Conservation (phyloP, 1,140 invertebrate species). For the Caenorhabditis inopinata region DNA sequence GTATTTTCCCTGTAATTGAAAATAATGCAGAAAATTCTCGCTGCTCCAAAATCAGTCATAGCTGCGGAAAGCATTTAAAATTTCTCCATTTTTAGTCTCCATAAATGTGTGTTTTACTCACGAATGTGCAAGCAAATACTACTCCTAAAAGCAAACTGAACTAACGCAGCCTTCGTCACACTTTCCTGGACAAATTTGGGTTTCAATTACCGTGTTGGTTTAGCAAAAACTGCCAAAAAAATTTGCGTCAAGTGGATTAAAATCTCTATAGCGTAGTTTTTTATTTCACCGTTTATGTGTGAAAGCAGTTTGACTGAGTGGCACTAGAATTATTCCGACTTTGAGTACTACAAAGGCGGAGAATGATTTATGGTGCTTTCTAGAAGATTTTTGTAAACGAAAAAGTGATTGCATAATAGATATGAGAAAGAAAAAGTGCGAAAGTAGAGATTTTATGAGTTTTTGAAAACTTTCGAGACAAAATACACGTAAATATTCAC, state of each 20-base stretch:
- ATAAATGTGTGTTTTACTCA: conserved; percentile 27
- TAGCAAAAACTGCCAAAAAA: not conserved
- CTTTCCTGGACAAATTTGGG: conserved; percentile 16
- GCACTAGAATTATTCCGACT: not conserved
- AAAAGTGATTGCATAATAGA: not conserved
- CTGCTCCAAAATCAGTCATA: not conserved
- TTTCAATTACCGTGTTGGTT: conserved; percentile 29
- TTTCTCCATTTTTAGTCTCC: not conserved
- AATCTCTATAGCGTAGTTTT: not conserved
- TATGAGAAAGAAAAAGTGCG: not conserved
- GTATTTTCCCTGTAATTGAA: no score
- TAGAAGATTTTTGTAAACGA: not conserved
- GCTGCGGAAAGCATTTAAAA: not conserved
- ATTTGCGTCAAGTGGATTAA: not conserved
- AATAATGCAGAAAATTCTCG: no score
- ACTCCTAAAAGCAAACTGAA: conserved; percentile 27
- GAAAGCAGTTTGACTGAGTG: not conserved
- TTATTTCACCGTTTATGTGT: not conserved
- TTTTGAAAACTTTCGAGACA: no score
- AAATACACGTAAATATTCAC: no score
- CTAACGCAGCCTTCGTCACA: not conserved
- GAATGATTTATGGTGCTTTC: conserved; percentile 28
- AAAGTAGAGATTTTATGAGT: no score
- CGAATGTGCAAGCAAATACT: conserved; percentile 19
- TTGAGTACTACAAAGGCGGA: conserved; percentile 9